Evolutionary conservation across 1,140 invertebrate species (phyloP).

Genomic region (Artemia franciscana): DNA sequence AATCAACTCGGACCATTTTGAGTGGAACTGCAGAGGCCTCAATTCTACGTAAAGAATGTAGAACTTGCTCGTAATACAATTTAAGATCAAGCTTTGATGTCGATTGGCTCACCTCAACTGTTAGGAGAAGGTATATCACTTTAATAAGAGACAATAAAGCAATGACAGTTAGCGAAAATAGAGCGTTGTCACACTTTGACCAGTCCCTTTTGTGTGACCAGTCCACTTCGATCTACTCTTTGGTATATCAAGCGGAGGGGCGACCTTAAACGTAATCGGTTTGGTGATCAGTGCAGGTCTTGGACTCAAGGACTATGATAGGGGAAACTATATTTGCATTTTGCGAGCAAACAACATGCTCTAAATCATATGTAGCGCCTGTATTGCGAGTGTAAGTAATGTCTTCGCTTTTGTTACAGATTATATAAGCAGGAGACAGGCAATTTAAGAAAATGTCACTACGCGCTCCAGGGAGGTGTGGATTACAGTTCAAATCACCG

Average conservation of each 20-base stretch:
- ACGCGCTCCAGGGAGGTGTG: neutral
- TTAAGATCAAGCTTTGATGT: neutral
- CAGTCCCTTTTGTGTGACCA: neutral
- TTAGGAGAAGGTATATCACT: neutral
- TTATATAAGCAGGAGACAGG: neutral
- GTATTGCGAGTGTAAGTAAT: neutral
- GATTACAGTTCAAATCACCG: neutral
- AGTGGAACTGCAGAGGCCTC: neutral
- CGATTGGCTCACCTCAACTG: neutral
- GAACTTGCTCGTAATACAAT: neutral
- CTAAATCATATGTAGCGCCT: neutral
- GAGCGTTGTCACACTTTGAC: neutral
- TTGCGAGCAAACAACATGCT: neutral
- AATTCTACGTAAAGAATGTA: neutral
- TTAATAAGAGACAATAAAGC: neutral
- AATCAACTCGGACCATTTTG: neutral
- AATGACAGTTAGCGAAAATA: neutral
- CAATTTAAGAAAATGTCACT: neutral
- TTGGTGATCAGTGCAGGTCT: neutral
- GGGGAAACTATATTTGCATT: neutral
- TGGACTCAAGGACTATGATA: neutral
- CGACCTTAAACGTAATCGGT: neutral
- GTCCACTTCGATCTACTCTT: neutral
- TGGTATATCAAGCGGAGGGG: neutral
- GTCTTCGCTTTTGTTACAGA: neutral